Conservation (phyloP, 2,888 invertebrate genomes). For the Cremastinae sp. region DNA sequence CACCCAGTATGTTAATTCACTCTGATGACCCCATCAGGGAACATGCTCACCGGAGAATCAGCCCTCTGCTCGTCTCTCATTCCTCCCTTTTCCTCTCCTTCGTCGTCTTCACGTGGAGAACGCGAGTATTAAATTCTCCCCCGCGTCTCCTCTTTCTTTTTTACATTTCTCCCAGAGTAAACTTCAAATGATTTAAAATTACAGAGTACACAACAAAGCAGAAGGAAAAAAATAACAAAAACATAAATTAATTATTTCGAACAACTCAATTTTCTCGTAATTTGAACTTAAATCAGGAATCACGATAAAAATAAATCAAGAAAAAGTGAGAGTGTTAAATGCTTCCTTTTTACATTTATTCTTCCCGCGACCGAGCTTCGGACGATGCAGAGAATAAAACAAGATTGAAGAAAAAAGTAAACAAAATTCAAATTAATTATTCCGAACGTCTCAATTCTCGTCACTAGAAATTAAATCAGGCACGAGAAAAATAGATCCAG, state of each 20-base stretch:
- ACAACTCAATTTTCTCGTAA: no score
- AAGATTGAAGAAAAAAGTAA: no score
- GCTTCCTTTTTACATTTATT: slow-evolving; percentile 9
- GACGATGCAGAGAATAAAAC: not conserved
- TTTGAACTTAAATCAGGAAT: no score
- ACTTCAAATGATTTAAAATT: not conserved
- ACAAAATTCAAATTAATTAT: no score
- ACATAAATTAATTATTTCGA: no score
- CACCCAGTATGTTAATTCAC: slow-evolving; percentile 79
- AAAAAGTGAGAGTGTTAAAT: slow-evolving; percentile 30
- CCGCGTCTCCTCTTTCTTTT: not conserved
- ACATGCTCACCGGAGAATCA: slow-evolving; percentile 69
- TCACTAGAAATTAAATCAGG: no score
- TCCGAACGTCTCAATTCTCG: no score
- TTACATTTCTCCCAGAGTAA: not conserved
- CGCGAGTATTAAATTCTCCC: slow-evolving; percentile 39
- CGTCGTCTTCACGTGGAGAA: slow-evolving; percentile 20
- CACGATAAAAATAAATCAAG: not conserved
- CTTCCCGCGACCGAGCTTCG: not conserved
- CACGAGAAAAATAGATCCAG: slow-evolving; percentile 4
- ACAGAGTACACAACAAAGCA: no score
- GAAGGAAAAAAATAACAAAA: no score
- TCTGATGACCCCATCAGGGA: slow-evolving; percentile 79
- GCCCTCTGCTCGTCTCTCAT: slow-evolving; percentile 34
- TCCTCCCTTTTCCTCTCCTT: slow-evolving; percentile 49